Conservation (phyloP, 2,888 invertebrate genomes). For the Mycalesis mineus region DNA sequence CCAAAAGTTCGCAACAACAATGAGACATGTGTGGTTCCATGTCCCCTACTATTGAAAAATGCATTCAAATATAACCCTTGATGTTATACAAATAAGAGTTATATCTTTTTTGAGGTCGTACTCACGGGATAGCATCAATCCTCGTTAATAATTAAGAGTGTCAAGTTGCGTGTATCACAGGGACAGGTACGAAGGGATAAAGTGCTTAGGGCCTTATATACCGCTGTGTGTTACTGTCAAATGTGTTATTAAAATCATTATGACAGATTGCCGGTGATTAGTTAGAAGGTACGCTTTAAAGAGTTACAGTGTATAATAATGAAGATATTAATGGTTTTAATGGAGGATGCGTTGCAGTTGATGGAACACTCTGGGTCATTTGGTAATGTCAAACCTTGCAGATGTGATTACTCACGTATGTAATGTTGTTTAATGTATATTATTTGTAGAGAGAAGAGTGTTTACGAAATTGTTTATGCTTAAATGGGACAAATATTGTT, state of each 20-base stretch:
- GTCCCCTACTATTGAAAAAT: not conserved
- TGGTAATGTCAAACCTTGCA: not conserved
- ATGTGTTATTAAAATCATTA: conserved; percentile 16
- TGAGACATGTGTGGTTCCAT: conserved; percentile 26
- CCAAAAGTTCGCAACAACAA: conserved; percentile 32
- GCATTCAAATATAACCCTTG: conserved; percentile 13
- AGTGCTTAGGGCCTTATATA: conserved; percentile 17
- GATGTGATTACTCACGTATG: not conserved
- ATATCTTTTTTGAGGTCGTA: conserved; percentile 21
- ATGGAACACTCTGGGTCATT: not conserved
- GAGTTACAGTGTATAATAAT: not conserved
- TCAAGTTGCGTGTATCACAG: conserved; percentile 35
- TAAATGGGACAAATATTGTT: too few species aligned
- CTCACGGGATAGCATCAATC: conserved; percentile 55
- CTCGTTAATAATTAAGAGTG: conserved; percentile 61
- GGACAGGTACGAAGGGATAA: conserved; percentile 30
- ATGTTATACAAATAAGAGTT: not conserved
- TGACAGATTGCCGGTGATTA: conserved; percentile 11
- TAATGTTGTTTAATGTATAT: too few species aligned
- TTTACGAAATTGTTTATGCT: too few species aligned
- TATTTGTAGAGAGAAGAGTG: too few species aligned
- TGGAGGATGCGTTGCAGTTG: not conserved
- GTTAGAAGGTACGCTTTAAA: not conserved
- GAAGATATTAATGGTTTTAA: not conserved
- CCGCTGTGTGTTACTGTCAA: conserved; percentile 18